Evolutionary conservation across 1,140 invertebrate genomes (phyloP).

Genomic region (Eciton burchellii): DNA sequence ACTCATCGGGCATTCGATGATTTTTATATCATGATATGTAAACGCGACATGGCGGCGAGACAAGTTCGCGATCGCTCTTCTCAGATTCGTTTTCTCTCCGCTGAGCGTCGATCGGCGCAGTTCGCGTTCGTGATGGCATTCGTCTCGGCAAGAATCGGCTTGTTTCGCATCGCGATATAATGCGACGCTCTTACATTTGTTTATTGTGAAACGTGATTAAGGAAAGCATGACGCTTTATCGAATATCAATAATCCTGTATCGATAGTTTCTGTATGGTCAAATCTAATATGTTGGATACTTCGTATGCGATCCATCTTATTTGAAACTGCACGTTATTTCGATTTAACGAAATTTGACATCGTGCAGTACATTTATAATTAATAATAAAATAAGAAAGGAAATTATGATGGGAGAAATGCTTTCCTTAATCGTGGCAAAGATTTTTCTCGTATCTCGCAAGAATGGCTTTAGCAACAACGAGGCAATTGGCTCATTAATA

Average conservation of each 20-base stretch:
- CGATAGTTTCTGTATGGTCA: no score
- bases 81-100: not conserved
- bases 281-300: no score
- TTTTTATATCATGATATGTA: not conserved
- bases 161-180: no score
- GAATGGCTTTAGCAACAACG: not conserved
- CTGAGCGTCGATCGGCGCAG: not conserved
- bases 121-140: not conserved
- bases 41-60: not conserved
- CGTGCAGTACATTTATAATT: no score
- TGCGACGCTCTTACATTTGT: slow-evolving; percentile 7
- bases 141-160: slow-evolving; percentile 6
- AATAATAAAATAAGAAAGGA: not conserved
- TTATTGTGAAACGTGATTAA: slow-evolving; percentile 30
- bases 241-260: no score
- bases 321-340: no score
- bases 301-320: no score
- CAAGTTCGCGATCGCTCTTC: not conserved
- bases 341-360: no score
- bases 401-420: not conserved
- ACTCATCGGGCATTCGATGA: not conserved
- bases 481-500: slow-evolving; percentile 26
- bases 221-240: not conserved
- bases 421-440: not conserved
- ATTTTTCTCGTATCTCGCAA: slow-evolving; percentile 20